Evolutionary conservation across 2,797 vertebrate species (phyloP), one percentile per base, ranked within the genome.

Genomic region (Acrossocheilus wenchowensis): DNA sequence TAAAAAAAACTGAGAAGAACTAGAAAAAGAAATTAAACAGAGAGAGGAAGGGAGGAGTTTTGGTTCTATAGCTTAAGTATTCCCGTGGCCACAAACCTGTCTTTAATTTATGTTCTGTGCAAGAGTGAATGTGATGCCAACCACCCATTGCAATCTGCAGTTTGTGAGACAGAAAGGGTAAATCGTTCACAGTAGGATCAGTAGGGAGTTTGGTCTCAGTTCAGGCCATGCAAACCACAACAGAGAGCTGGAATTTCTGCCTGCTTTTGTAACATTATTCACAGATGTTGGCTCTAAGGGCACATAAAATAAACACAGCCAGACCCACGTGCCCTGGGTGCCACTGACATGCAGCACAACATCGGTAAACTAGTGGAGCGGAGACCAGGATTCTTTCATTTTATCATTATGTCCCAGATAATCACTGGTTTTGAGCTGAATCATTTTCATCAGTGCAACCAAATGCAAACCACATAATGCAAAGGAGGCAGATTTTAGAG

Each of bases 31-130:
- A 62, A 36, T 17, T 54, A 34, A 45, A 34, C 23, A 72, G 21
- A 66, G 5, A 6, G 19, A 12, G 71, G 10, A 50, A 74, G 74
- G 21, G n/a, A 77, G 50, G 17, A 68, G 41, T 60, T 48, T 48
- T 81, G 64, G 36, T 73, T 39, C 26, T 78, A 57, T 45, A 45
- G 54, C 62, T 60, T 52, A 41, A 84, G 86, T 45, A 62, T 78
- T 85, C 30, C 68, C 21, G 17, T 81, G 73, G 68, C 66, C 66
- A 71, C 66, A 85, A 85, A 71, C 39, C 72, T 78, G 73, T 52
- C 74, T 88, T 82, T 82, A 79, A 86, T 82, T 88, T 88, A 86
- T 26, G 74, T 72, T 83, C 34, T 78, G 52, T 75, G 36, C 48
- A 52, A 78, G 83, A 86, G 45, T 78, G 54, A 86, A 82, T 74